Percentiles rank a stretch among this genome's conserved stretches.
Conservation (phyloP, 2,888 invertebrate genomes). For the Junonia oenone region DNA sequence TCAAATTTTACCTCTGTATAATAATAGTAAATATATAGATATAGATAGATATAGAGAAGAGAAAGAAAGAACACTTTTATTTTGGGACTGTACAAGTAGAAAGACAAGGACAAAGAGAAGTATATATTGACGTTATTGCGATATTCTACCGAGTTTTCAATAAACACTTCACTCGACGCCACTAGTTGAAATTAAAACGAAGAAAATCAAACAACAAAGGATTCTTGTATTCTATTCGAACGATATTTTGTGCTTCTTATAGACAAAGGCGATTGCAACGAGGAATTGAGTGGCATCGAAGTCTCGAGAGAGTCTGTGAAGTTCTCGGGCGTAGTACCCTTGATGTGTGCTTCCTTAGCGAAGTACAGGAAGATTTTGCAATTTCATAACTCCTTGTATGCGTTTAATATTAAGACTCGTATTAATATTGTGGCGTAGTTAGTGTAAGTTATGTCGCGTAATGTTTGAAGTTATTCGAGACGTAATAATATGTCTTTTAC, state of each 20-base stretch:
- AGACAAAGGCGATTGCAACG: neutral
- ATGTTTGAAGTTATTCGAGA: neutral
- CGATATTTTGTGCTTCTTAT: neutral
- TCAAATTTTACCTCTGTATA: too few species aligned
- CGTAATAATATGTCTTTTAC: too few species aligned
- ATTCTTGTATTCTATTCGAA: neutral
- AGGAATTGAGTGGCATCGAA: conserved; percentile 2
- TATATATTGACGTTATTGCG: neutral
- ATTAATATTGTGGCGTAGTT: neutral
- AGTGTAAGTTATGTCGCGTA: neutral
- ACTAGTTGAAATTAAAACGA: neutral
- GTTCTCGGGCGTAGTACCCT: neutral
- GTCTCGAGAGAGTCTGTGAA: neutral
- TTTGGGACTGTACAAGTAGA: too few species aligned
- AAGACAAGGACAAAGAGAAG: neutral
- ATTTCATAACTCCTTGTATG: neutral
- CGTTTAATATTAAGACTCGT: neutral
- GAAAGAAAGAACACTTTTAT: neutral
- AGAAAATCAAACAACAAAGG: neutral
- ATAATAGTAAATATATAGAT: too few species aligned
- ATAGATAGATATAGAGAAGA: neutral
- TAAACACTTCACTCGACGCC: neutral
- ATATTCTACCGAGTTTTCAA: neutral
- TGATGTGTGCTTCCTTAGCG: neutral
- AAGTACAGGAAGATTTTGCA: neutral